Evolutionary conservation across 2,113 vertebrate genomes (phyloP), one percentile per base, ranked within the genome.

Genomic region (Axis porcinus): DNA sequence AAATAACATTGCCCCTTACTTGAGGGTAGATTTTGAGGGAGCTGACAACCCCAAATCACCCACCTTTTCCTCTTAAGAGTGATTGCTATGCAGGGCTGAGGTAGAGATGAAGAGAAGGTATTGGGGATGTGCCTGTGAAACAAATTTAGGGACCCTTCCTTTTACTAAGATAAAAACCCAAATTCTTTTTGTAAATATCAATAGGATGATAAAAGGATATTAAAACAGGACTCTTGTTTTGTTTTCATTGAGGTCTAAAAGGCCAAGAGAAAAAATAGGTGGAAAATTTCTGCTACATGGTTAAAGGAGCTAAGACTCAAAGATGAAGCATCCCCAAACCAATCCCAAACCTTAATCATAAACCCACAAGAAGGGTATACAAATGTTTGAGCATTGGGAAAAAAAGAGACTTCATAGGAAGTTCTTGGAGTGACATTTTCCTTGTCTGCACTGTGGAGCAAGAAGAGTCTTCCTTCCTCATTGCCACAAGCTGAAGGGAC

Each of bases 391-490:
- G 2, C 23, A 1, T 8, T 45, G 14, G 43, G 6, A 67, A 83
- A 64, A 54, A 25, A 43, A 45, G 16, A 76, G 70, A 23, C 3
- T n/a, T 70, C 70, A 16, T 21, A 78, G 50, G 36, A 47, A n/a
- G 54, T 55, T 82, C 74, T 36, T 50, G 30, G 30, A 23, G 11
- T 14, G 33, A 11, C 9, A 11, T 43, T 52, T 95, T 47, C 6
- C 50, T 12, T 43, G 2, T 2, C 30, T 30, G 28, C 43, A 19
- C 2, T 28, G 4, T 23, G 28, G 1, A 64, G 17, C 54, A 13
- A 55, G 2, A 52, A 23, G 1, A 0, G 0, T 36, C 3, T 45
- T 36, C 45, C 52, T 40, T 36, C 67, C 15, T 40, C 12, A 1
- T 16, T 0, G 1, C 13, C 33, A 52, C 2, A 21, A 10, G 40